Evolutionary conservation across 1,140 invertebrate genomes (phyloP).

Genomic region (Pinna nobilis): DNA sequence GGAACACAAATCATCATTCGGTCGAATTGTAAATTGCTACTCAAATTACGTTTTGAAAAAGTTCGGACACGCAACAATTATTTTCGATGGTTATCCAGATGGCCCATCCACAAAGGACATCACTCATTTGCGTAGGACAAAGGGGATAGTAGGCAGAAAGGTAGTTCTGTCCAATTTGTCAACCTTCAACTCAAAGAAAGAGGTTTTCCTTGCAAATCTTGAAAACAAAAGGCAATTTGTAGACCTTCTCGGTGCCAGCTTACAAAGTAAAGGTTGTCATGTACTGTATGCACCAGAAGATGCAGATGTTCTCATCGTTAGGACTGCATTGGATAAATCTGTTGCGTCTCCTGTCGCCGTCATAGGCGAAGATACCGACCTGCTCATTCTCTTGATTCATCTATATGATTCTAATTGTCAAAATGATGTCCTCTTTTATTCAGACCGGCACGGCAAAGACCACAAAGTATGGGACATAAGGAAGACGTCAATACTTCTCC

Average conservation of each 20-base stretch:
- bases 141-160: neutral
- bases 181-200: constrained; percentile 25
- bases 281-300: constrained; percentile 11
- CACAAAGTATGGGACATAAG: neutral
- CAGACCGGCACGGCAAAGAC: neutral
- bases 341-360: too few species aligned
- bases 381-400: constrained; percentile 26
- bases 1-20: neutral
- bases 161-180: neutral
- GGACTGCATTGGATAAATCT: constrained; percentile 8
- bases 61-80: constrained; percentile 4
- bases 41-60: neutral
- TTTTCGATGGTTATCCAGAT: constrained; percentile 31
- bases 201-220: constrained; percentile 35
- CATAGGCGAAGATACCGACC: constrained; percentile 39
- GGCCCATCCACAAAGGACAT: constrained; percentile 20
- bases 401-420: neutral
- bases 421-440: neutral
- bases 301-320: constrained; percentile 28
- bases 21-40: constrained; percentile 1
- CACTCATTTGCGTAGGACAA: constrained; percentile 4
- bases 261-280: neutral
- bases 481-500: neutral
- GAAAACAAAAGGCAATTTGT: constrained; percentile 45
- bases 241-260: neutral